Conservation (phyloP, 2,888 invertebrate species). For the Parapristionchus giblindavisi region DNA sequence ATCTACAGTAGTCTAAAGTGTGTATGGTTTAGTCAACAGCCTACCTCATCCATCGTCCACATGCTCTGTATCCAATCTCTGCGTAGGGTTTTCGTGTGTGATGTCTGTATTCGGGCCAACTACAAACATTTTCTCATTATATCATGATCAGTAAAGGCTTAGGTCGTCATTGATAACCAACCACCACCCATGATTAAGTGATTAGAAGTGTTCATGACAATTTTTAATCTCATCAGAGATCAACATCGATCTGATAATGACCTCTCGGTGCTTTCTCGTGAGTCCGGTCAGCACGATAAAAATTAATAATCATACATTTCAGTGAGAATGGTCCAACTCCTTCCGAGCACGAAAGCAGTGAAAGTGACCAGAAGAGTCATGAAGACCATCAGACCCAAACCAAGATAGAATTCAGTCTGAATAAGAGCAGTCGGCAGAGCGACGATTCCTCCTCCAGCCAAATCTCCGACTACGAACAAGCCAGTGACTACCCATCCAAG, state of each 20-base stretch:
- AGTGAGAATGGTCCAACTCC: constrained; percentile 63
- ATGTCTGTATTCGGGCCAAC: constrained; percentile 58
- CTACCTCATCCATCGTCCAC: constrained; percentile 54
- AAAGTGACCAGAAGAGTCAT: constrained; percentile 58
- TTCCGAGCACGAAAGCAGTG: constrained; percentile 65
- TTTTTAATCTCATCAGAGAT: too few species aligned
- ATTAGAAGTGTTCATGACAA: too few species aligned
- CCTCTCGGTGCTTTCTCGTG: background rate
- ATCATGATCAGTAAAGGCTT: background rate
- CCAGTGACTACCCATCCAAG: constrained; percentile 64
- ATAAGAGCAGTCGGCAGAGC: constrained; percentile 65
- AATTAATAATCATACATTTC: constrained; percentile 40
- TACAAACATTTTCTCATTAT: background rate
- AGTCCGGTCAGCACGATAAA: background rate
- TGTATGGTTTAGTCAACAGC: too few species aligned
- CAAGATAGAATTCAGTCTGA: constrained; percentile 61
- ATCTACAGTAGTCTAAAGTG: too few species aligned
- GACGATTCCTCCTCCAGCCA: constrained; percentile 66
- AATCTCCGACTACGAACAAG: constrained; percentile 65
- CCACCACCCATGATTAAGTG: too few species aligned
- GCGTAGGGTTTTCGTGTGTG: constrained; percentile 67
- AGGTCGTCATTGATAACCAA: too few species aligned
- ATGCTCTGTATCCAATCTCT: constrained; percentile 63
- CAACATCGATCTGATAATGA: too few species aligned
- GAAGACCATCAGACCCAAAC: constrained; percentile 53